phyloP scores from a whole-genome alignment of 2,797 vertebrate genomes.

The Tamandua tetradactyla region DNA sequence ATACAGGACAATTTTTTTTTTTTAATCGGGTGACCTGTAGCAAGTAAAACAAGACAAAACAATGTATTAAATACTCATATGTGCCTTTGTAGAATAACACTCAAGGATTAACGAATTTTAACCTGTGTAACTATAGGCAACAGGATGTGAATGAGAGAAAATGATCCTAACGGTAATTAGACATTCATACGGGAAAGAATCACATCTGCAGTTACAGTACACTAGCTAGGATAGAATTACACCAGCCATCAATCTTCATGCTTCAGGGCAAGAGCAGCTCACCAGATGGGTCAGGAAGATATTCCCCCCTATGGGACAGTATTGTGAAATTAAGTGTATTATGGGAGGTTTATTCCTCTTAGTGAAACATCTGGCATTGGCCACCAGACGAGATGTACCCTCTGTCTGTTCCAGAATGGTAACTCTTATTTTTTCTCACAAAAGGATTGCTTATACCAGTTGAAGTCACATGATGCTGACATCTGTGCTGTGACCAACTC shows the following conservation, averaged over 20 bases:
- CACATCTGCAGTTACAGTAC: slow-evolving; percentile 74
- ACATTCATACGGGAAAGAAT: slow-evolving; percentile 76
- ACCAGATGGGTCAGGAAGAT: slow-evolving; percentile 82
- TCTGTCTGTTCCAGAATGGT: slow-evolving; percentile 72
- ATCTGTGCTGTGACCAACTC: not conserved
- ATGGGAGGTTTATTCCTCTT: slow-evolving; percentile 78
- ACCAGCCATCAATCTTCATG: slow-evolving; percentile 82
- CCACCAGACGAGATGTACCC: slow-evolving; percentile 65
- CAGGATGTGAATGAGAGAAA: slow-evolving; percentile 15
- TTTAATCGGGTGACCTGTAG: not conserved
- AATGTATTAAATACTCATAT: not conserved
- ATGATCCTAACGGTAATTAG: slow-evolving; percentile 66
- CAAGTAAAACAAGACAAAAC: not conserved
- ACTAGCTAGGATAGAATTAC: slow-evolving; percentile 75
- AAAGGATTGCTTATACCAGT: not conserved
- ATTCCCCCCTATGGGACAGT: slow-evolving; percentile 77
- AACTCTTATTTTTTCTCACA: slow-evolving; percentile 39
- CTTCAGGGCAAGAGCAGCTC: slow-evolving; percentile 83
- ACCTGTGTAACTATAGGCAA: slow-evolving; percentile 18
- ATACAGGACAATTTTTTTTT: not conserved
- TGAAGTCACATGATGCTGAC: not conserved
- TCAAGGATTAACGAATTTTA: slow-evolving; percentile 28
- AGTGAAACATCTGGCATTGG: slow-evolving; percentile 79
- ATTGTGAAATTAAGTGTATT: slow-evolving; percentile 82
- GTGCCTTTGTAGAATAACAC: not conserved